Evolutionary conservation across 1,140 invertebrate species (phyloP).

Genomic region (Pristionchus pacificus): DNA sequence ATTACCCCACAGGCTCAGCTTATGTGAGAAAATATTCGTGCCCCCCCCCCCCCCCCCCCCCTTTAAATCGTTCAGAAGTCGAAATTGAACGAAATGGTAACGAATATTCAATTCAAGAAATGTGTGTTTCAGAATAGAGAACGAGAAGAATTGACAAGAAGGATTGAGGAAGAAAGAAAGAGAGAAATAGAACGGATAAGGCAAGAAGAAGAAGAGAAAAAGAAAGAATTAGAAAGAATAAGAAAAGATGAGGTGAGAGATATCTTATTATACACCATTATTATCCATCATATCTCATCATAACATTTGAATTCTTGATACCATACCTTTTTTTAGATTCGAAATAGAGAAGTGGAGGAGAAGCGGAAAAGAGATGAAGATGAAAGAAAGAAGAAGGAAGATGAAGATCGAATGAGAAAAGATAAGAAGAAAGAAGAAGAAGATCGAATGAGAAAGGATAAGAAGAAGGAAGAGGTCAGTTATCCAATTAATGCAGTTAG

Average conservation of each 20-base stretch:
- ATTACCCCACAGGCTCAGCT: no score
- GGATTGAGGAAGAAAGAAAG: neutral
- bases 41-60: no score
- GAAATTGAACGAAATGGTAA: neutral
- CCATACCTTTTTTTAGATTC: no score
- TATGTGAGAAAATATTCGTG: no score
- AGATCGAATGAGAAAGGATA: neutral
- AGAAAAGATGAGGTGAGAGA: constrained; percentile 4
- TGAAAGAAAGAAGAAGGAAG: neutral
- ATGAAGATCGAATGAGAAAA: neutral
- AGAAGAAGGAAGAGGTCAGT: neutral
- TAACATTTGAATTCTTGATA: no score
- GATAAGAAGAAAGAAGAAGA: constrained; percentile 1
- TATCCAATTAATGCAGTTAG: neutral
- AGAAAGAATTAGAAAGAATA: neutral
- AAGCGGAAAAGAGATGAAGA: neutral
- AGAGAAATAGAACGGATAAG: neutral
- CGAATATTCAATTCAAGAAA: neutral
- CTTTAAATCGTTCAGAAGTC: no score
- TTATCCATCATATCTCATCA: no score
- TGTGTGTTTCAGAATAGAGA: neutral
- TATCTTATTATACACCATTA: no score
- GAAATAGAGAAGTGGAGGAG: neutral
- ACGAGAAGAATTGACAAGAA: neutral
- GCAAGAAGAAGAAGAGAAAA: neutral